These are phyloP conservation scores for Sebastes taczanowskii DNA, from an alignment of 2,797 vertebrate genomes.

Conservation along the genomic window DNA sequence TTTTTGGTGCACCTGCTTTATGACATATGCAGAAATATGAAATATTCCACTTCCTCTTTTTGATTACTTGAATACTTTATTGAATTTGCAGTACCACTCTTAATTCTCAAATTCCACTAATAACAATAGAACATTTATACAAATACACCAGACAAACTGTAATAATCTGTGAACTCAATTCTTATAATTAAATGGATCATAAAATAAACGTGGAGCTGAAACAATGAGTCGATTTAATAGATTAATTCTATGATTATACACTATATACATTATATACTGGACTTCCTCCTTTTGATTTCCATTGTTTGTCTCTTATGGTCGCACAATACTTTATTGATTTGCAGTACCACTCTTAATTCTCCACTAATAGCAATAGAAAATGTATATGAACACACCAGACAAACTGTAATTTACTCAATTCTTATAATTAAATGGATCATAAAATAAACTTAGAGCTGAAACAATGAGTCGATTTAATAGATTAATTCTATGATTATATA, in stretches of 20 bases:
- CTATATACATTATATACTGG: no score
- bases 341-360: neutral
- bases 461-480: no score
- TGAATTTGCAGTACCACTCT: no score
- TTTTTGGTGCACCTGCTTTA: neutral
- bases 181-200: neutral
- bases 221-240: neutral
- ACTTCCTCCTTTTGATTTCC: slow-evolving; percentile 21
- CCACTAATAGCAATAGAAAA: neutral
- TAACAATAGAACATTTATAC: no score
- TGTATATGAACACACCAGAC: no score
- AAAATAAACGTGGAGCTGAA: neutral
- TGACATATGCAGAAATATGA: neutral
- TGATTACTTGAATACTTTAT: no score
- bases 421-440: no score
- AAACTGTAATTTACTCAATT: no score
- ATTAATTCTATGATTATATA: no score
- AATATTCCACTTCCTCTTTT: slow-evolving; percentile 19
- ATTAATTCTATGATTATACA: no score
- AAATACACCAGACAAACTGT: accelerated
- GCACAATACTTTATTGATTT: neutral
- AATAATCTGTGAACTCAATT: neutral
- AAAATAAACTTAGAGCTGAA: no score
- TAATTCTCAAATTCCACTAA: no score
- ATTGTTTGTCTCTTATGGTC: neutral